Base-by-base conservation (phyloP, 1,140 invertebrate species). In the Halotydeus destructor region DNA sequence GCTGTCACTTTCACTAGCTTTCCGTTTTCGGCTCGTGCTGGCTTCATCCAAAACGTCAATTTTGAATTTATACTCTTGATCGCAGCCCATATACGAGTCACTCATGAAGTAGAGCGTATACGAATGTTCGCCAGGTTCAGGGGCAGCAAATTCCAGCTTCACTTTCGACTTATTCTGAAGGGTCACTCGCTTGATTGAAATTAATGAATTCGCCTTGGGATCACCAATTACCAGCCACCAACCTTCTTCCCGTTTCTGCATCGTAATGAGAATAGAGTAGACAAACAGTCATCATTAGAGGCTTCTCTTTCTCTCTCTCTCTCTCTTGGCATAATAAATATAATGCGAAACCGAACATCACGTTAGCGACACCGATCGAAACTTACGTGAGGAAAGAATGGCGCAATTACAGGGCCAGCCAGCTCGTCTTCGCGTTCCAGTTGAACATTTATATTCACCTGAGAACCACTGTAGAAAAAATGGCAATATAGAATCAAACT, bases 151-250 rank as follows among this genome's bases (percentile, higher is more conserved):
- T 60, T 97, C 88, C 28, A 98, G 63, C 51, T 82, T 89, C 86
- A 47, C 32, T 28, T 59, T 48, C 0, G 52, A 48, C 14, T 60
- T 41, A 46, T 40, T 34, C 51, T 44, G 41, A 1, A 96, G 64
- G 0, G 83, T 89, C 14, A 94, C 63, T 16, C 93, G 69, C 58
- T 98, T 98, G 55, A 99, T 98, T 2, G 86, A 94, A 1, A 97
- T 67, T 12, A 99, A 61, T 0, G 84, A 85, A 62, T 98, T 98
- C 2, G 69, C 71, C 55, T 83, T 85, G 0, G 85, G 80, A 60
- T 97, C 91, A 1, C 93, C 91, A 54, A 99, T 88, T 14, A 99
- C 89, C 4, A 99, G 80, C 91, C 94, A 99, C 93, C 94, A 99
- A 28, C 89, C 88, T 66, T 99, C 93, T 61, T 99, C 93, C 35